Evolutionary conservation across 1,140 invertebrate genomes (phyloP).

Genomic region (Daktulosphaira vitifoliae): DNA sequence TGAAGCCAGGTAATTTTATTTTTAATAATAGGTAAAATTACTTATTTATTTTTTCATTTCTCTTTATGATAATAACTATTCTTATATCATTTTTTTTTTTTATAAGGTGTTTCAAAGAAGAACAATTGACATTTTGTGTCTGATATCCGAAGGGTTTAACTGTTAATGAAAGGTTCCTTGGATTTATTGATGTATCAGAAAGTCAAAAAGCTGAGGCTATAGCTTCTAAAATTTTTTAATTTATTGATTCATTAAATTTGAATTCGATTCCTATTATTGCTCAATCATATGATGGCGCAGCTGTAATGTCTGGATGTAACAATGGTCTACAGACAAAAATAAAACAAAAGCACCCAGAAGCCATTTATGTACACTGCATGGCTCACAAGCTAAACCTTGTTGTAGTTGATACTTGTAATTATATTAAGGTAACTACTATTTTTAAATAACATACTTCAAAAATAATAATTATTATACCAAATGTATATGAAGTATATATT

Average conservation of each 20-base stretch:
- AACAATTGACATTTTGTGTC: slow-evolving; percentile 1
- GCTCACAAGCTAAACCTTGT: slow-evolving; percentile 36
- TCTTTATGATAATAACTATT: neutral
- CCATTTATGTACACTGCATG: slow-evolving; percentile 35
- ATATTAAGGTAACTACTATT: slow-evolving; percentile 12
- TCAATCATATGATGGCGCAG: slow-evolving; percentile 35
- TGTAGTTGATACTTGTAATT: slow-evolving; percentile 30
- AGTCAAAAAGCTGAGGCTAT: neutral
- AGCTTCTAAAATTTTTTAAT: neutral
- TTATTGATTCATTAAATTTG: neutral
- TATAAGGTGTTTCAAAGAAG: neutral
- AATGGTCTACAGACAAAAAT: slow-evolving; percentile 19
- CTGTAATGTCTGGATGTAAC: slow-evolving; percentile 30
- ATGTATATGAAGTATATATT: neutral
- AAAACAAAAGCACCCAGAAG: slow-evolving; percentile 20
- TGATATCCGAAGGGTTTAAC: neutral
- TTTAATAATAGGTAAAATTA: too few relatives aligned
- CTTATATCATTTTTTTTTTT: neutral
- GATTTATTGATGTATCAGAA: neutral
- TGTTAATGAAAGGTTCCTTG: neutral
- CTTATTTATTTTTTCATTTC: too few relatives aligned
- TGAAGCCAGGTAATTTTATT: neutral
- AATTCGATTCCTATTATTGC: neutral
- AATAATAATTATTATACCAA: neutral
- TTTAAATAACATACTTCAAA: too few relatives aligned